These are phyloP conservation scores for Andrena bucephala DNA, from an alignment of 2,888 invertebrate species.

Conservation along the genomic window DNA sequence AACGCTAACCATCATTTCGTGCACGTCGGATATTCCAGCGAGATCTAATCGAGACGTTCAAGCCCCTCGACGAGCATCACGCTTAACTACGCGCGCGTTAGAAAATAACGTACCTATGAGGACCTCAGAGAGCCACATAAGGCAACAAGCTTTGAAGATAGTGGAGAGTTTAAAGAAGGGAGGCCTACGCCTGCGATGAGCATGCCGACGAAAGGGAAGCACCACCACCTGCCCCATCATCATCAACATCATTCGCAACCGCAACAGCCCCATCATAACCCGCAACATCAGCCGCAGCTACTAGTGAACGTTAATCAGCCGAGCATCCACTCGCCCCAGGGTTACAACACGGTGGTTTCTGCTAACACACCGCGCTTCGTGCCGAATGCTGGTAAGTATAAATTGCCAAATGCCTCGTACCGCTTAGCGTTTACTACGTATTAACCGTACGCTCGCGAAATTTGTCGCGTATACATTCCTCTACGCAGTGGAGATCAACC, in stretches of 20 bases:
- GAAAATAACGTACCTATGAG: slow-evolving; percentile 79
- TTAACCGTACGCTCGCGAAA: too few species aligned
- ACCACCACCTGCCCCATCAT: slow-evolving; percentile 79
- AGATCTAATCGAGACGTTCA: slow-evolving; percentile 17
- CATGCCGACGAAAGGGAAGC: slow-evolving; percentile 81
- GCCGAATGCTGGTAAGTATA: slow-evolving; percentile 78
- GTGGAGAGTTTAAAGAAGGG: slow-evolving; percentile 76
- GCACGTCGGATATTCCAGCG: slow-evolving; percentile 26
- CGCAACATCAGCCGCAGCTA: slow-evolving; percentile 72
- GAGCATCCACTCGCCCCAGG: slow-evolving; percentile 72
- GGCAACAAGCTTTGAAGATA: slow-evolving; percentile 77
- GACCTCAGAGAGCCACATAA: slow-evolving; percentile 76
- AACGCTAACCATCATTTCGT: slow-evolving; percentile 57
- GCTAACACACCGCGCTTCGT: slow-evolving; percentile 74
- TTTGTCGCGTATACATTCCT: neutral
- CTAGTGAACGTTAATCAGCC: slow-evolving; percentile 76
- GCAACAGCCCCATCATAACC: slow-evolving; percentile 71
- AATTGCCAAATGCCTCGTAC: slow-evolving; percentile 20
- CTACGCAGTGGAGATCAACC: neutral
- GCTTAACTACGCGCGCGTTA: slow-evolving; percentile 50
- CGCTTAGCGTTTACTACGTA: neutral
- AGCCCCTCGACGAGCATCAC: slow-evolving; percentile 38
- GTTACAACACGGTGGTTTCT: slow-evolving; percentile 77
- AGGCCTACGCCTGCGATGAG: slow-evolving; percentile 79
- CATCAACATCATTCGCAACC: slow-evolving; percentile 74